phyloP scores from a whole-genome alignment of 2,888 invertebrate genomes.

The Flabesymbios commensalis region DNA sequence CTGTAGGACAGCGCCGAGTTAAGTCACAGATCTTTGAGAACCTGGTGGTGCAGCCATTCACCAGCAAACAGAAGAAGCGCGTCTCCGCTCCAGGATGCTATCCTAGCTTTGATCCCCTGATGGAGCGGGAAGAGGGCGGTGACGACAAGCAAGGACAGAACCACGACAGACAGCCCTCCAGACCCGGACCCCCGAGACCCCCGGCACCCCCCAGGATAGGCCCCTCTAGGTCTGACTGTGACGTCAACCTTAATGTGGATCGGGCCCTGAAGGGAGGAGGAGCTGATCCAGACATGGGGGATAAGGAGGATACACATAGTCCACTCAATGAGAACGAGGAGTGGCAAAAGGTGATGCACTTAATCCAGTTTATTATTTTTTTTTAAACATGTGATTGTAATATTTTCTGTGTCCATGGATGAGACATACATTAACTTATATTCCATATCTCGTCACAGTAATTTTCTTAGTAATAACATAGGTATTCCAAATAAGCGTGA shows the following conservation, averaged over 20 bases:
- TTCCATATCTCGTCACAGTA: no score
- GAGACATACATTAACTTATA: no score
- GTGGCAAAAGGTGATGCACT: conserved; percentile 77
- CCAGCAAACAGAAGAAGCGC: conserved; percentile 31
- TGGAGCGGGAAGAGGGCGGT: conserved; percentile 43
- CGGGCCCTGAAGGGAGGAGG: no score
- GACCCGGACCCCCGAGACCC: neutral
- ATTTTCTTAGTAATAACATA: no score
- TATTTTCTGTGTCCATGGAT: no score
- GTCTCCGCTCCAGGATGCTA: conserved; percentile 40
- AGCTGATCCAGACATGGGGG: no score
- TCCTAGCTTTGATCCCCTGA: conserved; percentile 43
- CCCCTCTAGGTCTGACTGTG: neutral
- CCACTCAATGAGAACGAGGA: conserved; percentile 81
- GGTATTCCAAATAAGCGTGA: no score
- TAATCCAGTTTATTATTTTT: no score
- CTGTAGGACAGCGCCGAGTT: conserved; percentile 45
- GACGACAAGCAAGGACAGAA: neutral
- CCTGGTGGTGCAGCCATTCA: conserved; percentile 32
- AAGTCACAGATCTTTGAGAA: conserved; percentile 50
- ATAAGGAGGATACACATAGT: neutral
- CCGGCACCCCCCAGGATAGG: neutral
- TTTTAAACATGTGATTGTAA: no score
- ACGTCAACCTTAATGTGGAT: no score
- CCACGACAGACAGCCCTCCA: no score